phyloP scores from a whole-genome alignment of 2,888 invertebrate species.

The Troglohyphantes excavatus region DNA sequence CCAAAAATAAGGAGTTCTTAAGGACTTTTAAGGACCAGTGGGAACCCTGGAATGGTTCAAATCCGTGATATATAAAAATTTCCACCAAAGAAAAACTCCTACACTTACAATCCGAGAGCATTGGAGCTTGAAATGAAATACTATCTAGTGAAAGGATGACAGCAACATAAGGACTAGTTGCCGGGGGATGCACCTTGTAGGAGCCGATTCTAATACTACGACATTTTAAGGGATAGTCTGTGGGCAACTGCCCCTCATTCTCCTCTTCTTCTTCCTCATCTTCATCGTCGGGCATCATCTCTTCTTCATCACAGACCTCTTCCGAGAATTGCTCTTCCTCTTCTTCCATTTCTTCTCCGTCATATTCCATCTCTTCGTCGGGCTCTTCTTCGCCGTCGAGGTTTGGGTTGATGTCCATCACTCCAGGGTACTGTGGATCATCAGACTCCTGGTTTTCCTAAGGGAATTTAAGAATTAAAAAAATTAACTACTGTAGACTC shows the following conservation, averaged over 20 bases:
- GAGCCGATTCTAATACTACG: constrained; percentile 92
- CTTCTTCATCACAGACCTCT: constrained; percentile 21
- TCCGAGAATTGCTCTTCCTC: constrained; percentile 24
- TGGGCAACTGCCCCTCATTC: not conserved
- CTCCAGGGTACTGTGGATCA: constrained; percentile 61
- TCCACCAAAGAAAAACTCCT: not conserved
- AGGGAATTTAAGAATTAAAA: not conserved
- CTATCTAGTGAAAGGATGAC: constrained; percentile 42
- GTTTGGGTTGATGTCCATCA: constrained; percentile 37
- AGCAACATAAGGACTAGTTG: constrained; percentile 80
- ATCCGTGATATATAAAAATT: not conserved
- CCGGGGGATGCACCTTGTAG: constrained; percentile 89
- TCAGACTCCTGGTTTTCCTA: constrained; percentile 55
- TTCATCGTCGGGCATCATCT: constrained; percentile 16
- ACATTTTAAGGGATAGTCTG: constrained; percentile 83
- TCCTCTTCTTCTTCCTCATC: constrained; percentile 21
- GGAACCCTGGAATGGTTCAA: not conserved
- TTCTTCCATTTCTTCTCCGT: constrained; percentile 30
- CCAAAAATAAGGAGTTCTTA: too few relatives aligned
- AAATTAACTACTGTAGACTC: too few relatives aligned
- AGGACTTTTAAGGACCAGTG: too few relatives aligned
- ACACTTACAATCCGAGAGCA: constrained; percentile 46
- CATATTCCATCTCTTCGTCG: constrained; percentile 50
- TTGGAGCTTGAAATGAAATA: constrained; percentile 84
- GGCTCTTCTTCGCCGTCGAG: not conserved